phyloP scores from a whole-genome alignment of 2,113 vertebrate species.

The Sylvia atricapilla region DNA sequence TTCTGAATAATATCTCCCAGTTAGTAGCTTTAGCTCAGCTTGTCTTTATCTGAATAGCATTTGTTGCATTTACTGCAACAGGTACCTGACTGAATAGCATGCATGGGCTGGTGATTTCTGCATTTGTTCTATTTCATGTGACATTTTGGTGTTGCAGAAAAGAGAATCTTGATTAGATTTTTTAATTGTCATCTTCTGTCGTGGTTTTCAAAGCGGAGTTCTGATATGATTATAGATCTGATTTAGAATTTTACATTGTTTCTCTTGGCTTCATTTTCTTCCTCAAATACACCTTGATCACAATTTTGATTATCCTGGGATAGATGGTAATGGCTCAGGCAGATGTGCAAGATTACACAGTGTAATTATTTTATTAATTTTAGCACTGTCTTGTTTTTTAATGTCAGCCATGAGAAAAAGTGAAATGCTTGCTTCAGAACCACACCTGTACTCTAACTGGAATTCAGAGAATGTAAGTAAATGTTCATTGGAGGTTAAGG shows the following conservation, averaged over 20 bases:
- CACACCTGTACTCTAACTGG: neutral
- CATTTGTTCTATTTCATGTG: neutral
- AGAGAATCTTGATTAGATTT: neutral
- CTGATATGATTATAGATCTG: neutral
- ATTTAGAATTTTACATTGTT: neutral
- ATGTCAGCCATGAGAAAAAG: neutral
- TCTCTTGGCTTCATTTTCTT: neutral
- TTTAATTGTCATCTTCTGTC: neutral
- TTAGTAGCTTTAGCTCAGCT: neutral
- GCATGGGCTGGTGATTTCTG: neutral
- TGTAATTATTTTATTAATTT: neutral
- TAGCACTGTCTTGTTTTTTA: neutral
- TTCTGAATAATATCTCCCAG: neutral
- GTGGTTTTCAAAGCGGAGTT: neutral
- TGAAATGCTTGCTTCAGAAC: neutral
- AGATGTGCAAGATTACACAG: neutral
- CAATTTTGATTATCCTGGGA: neutral
- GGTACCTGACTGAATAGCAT: neutral
- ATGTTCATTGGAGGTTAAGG: neutral
- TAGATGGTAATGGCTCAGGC: neutral
- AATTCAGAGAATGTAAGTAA: neutral
- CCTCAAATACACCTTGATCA: neutral
- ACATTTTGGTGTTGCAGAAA: neutral
- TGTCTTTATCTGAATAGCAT: neutral
- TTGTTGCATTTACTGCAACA: neutral